These are phyloP conservation scores for Microcebus lehilahytsara DNA, from an alignment of 2,113 vertebrate species.

Conservation along the genomic window DNA sequence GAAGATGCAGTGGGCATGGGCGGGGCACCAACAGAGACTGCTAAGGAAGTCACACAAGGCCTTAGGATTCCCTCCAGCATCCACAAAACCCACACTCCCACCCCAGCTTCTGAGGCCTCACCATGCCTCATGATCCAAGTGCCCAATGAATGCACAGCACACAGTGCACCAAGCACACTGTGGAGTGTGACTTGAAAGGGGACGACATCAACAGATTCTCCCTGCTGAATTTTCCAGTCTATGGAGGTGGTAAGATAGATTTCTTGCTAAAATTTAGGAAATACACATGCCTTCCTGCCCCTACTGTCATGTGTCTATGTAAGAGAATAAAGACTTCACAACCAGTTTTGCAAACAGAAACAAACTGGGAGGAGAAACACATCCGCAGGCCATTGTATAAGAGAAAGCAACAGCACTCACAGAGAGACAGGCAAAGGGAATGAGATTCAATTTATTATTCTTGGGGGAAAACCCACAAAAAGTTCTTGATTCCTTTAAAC, in stretches of 20 bases:
- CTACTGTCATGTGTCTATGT: constrained; percentile 70
- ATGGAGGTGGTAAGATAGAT: background rate
- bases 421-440: background rate
- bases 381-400: constrained; percentile 16
- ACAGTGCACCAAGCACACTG: no score
- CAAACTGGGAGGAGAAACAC: constrained; percentile 26
- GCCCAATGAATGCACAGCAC: background rate
- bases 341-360: constrained; percentile 64
- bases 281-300: constrained; percentile 34
- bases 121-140: background rate
- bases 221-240: background rate
- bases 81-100: background rate
- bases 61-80: background rate
- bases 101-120: background rate
- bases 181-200: background rate
- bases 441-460: background rate
- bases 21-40: background rate
- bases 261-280: constrained; percentile 63
- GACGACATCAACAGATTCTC: background rate
- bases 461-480: background rate
- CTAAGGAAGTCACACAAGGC: background rate
- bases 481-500: background rate
- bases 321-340: constrained; percentile 72
- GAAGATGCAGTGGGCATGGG: accelerated
- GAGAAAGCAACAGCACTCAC: background rate